Conservation (phyloP, 2,797 vertebrate species). For the Sandelia bainsii region DNA sequence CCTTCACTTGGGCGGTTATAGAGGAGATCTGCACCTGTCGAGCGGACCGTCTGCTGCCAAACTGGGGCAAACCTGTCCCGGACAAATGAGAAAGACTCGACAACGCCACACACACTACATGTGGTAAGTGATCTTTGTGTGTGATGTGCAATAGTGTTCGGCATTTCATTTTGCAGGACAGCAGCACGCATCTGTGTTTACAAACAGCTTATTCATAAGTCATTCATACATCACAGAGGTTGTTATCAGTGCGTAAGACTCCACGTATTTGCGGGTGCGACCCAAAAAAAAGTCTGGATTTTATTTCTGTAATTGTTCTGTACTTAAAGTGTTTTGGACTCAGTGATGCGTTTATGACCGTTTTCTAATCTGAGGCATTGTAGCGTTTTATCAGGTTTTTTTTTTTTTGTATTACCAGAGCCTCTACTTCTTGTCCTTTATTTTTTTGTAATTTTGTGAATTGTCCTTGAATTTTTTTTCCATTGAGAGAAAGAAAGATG, state of each 20-base stretch:
- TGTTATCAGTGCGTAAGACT: constrained; percentile 5
- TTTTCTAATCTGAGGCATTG: neutral
- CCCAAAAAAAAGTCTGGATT: constrained; percentile 4
- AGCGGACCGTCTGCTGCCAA: constrained; percentile 35
- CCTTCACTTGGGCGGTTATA: constrained; percentile 33
- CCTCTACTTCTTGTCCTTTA: neutral
- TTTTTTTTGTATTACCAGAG: neutral
- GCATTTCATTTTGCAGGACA: neutral
- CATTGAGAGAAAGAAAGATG: neutral
- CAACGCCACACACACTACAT: constrained; percentile 22
- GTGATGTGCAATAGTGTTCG: constrained; percentile 1
- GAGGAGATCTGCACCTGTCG: constrained; percentile 66
- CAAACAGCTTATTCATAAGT: constrained; percentile 1
- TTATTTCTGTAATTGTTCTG: constrained; percentile 1
- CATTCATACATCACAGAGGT: constrained; percentile 7
- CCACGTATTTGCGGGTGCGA: neutral
- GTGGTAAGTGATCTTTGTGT: constrained; percentile 52
- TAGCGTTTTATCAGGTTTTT: neutral
- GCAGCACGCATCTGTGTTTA: constrained; percentile 10
- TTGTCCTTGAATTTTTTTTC: constrained; percentile 9
- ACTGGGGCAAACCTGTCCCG: constrained; percentile 31
- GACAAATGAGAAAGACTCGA: constrained; percentile 47
- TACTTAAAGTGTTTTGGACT: constrained; percentile 25
- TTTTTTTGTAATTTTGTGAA: neutral
- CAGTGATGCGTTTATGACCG: neutral